Evolutionary conservation across 37 sponge, comb jelly and placozoan genomes (phyloP).

Genomic region (Crambe crambe): DNA sequence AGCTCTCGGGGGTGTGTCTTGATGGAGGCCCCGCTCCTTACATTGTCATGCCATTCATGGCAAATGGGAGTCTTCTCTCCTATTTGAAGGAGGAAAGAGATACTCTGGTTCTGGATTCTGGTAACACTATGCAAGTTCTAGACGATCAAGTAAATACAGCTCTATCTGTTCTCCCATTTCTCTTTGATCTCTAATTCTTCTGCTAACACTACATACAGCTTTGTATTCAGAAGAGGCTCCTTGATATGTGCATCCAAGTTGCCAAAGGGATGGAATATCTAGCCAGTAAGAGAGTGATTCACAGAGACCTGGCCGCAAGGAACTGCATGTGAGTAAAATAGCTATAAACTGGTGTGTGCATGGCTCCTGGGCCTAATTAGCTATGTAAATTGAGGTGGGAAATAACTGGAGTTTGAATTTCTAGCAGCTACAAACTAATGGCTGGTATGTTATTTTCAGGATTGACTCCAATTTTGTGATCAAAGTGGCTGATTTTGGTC

Average conservation of each 20-base stretch:
- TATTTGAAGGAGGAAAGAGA: slow-evolving; percentile 1
- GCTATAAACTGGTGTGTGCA: no score
- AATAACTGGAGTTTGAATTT: no score
- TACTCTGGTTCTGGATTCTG: background rate
- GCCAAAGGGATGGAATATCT: slow-evolving; percentile 43
- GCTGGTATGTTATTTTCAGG: slow-evolving; percentile 15
- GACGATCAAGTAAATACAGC: background rate
- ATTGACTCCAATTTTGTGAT: slow-evolving; percentile 37
- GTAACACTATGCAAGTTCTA: no score
- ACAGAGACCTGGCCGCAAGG: slow-evolving; percentile 40
- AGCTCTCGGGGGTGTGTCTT: background rate
- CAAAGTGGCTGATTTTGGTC: slow-evolving; percentile 75
- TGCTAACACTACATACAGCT: background rate
- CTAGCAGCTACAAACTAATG: no score
- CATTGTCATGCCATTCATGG: slow-evolving; percentile 1
- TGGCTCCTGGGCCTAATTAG: no score
- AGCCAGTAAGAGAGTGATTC: slow-evolving; percentile 15
- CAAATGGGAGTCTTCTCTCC: slow-evolving; percentile 9
- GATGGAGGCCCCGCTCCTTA: slow-evolving; percentile 10
- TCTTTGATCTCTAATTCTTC: background rate
- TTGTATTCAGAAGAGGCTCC: slow-evolving; percentile 3
- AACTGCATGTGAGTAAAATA: slow-evolving; percentile 52
- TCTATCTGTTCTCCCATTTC: background rate
- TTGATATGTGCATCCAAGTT: slow-evolving; percentile 27
- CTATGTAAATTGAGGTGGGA: no score